phyloP scores from a whole-genome alignment of 2,113 vertebrate genomes.

The Centropristis striata region DNA sequence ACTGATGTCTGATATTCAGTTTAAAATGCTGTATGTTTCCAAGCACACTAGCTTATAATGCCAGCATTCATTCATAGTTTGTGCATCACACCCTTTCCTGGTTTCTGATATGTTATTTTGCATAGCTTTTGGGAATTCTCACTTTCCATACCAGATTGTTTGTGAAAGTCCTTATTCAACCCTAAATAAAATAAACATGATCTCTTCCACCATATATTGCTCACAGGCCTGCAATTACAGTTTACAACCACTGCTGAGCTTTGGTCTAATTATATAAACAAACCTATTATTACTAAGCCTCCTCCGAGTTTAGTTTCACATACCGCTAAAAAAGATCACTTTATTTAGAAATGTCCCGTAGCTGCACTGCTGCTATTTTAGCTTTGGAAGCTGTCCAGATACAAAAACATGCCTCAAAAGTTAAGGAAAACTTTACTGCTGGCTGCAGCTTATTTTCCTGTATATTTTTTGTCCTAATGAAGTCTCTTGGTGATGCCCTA shows the following conservation, averaged over 20 bases:
- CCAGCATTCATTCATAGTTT: conserved; percentile 20
- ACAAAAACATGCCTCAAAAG: conserved; percentile 9
- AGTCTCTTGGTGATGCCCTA: background rate
- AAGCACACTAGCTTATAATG: background rate
- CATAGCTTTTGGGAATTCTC: conserved; percentile 39
- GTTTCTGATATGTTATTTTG: conserved; percentile 48
- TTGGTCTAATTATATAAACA: conserved; percentile 72
- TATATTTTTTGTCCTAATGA: conserved; percentile 32
- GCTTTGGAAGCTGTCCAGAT: conserved; percentile 33
- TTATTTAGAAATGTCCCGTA: conserved; percentile 56
- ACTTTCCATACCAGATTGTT: conserved; percentile 32
- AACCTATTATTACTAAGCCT: conserved; percentile 69
- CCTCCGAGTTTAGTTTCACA: conserved; percentile 36
- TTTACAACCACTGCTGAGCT: conserved; percentile 51
- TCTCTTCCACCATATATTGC: conserved; percentile 44
- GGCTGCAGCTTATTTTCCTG: background rate
- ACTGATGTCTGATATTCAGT: background rate
- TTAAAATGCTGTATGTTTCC: background rate
- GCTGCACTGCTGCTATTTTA: conserved; percentile 42
- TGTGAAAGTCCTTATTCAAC: conserved; percentile 29
- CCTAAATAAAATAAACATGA: conserved; percentile 20
- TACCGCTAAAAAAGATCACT: conserved; percentile 26
- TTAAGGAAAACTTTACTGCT: conserved; percentile 26
- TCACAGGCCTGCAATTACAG: conserved; percentile 58
- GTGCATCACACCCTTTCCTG: conserved; percentile 54